Percentiles rank a stretch among this genome's conserved stretches.
Conservation (phyloP, 2,888 invertebrate species). For the Mycalesis mineus region DNA sequence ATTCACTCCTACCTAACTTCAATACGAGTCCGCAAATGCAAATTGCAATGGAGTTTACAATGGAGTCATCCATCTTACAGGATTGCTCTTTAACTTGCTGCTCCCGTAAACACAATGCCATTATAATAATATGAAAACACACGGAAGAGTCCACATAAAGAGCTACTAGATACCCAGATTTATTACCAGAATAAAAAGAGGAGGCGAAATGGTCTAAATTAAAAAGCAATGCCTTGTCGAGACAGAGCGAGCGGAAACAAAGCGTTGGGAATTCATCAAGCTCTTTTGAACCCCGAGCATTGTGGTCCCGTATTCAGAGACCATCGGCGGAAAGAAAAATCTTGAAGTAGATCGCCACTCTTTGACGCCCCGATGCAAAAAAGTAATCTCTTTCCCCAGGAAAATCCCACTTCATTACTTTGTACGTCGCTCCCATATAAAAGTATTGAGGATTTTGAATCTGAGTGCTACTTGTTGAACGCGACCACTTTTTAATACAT, state of each 20-base stretch:
- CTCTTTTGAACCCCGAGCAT: slow-evolving; percentile 71
- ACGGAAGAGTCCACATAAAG: slow-evolving; percentile 36
- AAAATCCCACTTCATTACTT: slow-evolving; percentile 66
- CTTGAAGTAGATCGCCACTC: slow-evolving; percentile 69
- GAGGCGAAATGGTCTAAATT: slow-evolving; percentile 71
- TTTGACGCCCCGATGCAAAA: slow-evolving; percentile 68
- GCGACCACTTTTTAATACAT: slow-evolving; percentile 58
- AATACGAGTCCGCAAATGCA: slow-evolving; percentile 26
- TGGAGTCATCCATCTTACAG: slow-evolving; percentile 23
- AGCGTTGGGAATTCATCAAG: slow-evolving; percentile 73
- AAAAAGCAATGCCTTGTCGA: slow-evolving; percentile 74
- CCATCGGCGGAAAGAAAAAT: slow-evolving; percentile 68
- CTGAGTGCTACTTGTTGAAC: slow-evolving; percentile 63
- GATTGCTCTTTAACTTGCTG: slow-evolving; percentile 27
- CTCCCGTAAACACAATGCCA: slow-evolving; percentile 30
- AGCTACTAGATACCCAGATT: slow-evolving; percentile 57
- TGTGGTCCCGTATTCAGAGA: slow-evolving; percentile 65
- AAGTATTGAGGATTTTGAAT: slow-evolving; percentile 57
- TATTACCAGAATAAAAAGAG: slow-evolving; percentile 65
- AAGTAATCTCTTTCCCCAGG: slow-evolving; percentile 56
- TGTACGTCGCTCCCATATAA: slow-evolving; percentile 48
- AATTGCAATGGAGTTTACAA: slow-evolving; percentile 29
- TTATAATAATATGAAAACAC: slow-evolving; percentile 33
- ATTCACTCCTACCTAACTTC: slow-evolving; percentile 28
- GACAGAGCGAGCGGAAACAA: slow-evolving; percentile 73